Evolutionary conservation across 1,140 invertebrate species (phyloP).

Genomic region (Pachyrhynchus sulphureomaculatus): DNA sequence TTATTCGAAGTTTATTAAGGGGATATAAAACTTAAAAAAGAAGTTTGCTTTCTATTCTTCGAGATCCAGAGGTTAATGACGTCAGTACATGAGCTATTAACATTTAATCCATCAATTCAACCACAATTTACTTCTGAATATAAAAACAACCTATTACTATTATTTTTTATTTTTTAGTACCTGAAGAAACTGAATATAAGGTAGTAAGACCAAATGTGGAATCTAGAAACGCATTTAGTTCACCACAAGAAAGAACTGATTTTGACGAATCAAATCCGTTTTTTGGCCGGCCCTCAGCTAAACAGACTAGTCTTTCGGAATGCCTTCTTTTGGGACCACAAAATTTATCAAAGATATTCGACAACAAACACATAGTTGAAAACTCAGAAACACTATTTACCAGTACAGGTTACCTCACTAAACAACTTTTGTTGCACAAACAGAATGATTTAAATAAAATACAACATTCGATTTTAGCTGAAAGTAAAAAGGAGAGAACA

Average conservation of each 20-base stretch:
- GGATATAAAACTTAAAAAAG: too few species aligned
- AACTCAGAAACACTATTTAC: constrained; percentile 48
- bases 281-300: constrained; percentile 42
- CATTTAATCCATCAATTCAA: too few species aligned
- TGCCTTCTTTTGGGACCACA: constrained; percentile 47
- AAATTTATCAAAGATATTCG: constrained; percentile 50
- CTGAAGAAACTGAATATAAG: constrained; percentile 42
- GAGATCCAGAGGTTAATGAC: too few species aligned
- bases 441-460: constrained; percentile 33
- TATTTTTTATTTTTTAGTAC: constrained; percentile 41
- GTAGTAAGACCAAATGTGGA: constrained; percentile 15
- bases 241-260: constrained; percentile 49
- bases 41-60: too few species aligned
- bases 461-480: constrained; percentile 42
- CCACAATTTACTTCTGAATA: too few species aligned
- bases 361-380: constrained; percentile 49
- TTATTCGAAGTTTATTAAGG: too few species aligned
- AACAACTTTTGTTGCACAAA: constrained; percentile 29
- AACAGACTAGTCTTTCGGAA: constrained; percentile 43
- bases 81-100: too few species aligned
- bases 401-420: constrained; percentile 48
- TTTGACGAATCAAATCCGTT: constrained; percentile 28
- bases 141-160: too few species aligned
- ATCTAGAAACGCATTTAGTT: constrained; percentile 49
- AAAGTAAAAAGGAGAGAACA: constrained; percentile 36